Evolutionary conservation across 2,888 invertebrate genomes (phyloP).

Genomic region (Hyposoter dolosus): DNA sequence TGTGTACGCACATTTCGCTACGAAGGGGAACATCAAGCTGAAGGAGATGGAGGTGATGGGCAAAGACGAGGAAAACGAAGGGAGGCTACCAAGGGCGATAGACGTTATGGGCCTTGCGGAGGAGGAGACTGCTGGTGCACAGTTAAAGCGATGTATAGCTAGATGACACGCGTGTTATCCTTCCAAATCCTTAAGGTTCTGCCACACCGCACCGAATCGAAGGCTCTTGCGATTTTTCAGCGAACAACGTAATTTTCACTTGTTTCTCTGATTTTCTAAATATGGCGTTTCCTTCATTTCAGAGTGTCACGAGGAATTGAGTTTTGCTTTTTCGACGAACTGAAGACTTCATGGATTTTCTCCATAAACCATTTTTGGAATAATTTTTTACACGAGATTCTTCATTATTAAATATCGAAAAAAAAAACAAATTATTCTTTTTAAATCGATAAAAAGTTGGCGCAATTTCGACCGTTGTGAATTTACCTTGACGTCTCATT

Average conservation of each 20-base stretch:
- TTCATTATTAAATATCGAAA: background rate
- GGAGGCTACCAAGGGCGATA: conserved; percentile 38
- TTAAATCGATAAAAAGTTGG: background rate
- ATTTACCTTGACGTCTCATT: conserved; percentile 47
- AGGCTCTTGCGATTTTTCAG: background rate
- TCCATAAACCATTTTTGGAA: no score
- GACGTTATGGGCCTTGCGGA: conserved; percentile 31
- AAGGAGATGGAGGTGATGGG: conserved; percentile 47
- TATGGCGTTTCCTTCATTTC: background rate
- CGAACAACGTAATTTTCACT: background rate
- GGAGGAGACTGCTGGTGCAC: conserved; percentile 49
- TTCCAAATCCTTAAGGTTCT: conserved; percentile 31
- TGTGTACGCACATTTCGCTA: conserved; percentile 54
- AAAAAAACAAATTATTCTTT: background rate
- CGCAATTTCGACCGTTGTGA: conserved; percentile 34
- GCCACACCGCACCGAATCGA: conserved; percentile 31
- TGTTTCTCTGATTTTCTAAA: background rate
- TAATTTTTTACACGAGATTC: background rate
- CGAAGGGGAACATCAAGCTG: conserved; percentile 20
- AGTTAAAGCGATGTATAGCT: conserved; percentile 64
- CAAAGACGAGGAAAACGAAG: conserved; percentile 43
- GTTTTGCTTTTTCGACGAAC: background rate
- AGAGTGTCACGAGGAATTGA: background rate
- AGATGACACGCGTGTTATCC: conserved; percentile 60
- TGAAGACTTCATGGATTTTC: background rate